Base-by-base conservation (phyloP, 2,888 invertebrate species). In the Cylloceria caligata region DNA sequence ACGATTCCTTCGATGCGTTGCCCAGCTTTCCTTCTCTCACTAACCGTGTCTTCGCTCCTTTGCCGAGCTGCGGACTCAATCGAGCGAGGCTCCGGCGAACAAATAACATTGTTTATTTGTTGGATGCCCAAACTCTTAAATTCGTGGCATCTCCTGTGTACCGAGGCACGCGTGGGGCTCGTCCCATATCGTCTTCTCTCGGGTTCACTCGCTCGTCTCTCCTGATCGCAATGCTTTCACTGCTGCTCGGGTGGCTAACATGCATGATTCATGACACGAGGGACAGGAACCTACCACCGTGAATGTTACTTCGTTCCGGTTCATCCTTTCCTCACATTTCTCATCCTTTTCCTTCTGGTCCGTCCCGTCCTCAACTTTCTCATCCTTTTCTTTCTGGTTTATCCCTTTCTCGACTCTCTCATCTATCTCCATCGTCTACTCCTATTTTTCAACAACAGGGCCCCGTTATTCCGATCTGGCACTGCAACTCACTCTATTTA, bases 21-120 rank as follows among this genome's bases (percentile, higher is more conserved):
- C 11, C 47, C 45, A 9, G 21, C 65, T 60, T 16, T 36, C 30
- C 9, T 9, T 1, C 19, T 34, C 16, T 34, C 39, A 7, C 11
- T n/a, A 19, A 21, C 27, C 30, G 21, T 55, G 36, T 16, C 60
- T 19, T 39, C 9, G 45, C 45, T 72, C 55, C 68, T 49, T 24
- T 30, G 62, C 72, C 52, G 45, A 84, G 84, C 85, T 78, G 77
- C 78, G 85, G 36, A 78, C 65, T 80, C 73, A 76, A 86, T 81
- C 86, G 87, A 74, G 83, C 80, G 85, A 57, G 84, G 85, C 86
- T 86, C 84, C 62, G 69, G 39, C 83, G 88, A 87, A 89, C 89
- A 89, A 90, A 91, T 89, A 90, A 90, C 90, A 89, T 90, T 90
- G 91, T 90, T 91, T 90, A 90, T 91, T 91, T 88, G 88, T 83